Evolutionary conservation across 2,113 vertebrate species (phyloP), one percentile per base, ranked within the genome.

Genomic region (Leucopsar rothschildi): DNA sequence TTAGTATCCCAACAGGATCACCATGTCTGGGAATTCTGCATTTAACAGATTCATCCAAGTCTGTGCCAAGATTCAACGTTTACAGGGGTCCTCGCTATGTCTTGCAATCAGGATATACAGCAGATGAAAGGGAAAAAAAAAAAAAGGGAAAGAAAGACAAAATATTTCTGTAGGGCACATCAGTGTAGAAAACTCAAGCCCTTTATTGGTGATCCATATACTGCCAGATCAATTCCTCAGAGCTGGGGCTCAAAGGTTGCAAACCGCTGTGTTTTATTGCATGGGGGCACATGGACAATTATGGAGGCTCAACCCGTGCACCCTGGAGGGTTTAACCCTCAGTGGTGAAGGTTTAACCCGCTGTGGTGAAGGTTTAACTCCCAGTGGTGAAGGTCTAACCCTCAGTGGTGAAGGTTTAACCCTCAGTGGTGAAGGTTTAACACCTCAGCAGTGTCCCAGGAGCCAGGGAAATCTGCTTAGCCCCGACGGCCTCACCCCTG

Each of bases 231-330:
- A 31, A 29, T 40, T 60, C 29, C 40, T n/a, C 20, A 22, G 1
- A 60, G 29, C 82, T 93, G 76, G 60, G 49, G 42, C 10, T 81
- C 63, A 52, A 39, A 83, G 33, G 29, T 4, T 76, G 69, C 50
- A 68, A 60, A 78, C 23, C 0, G 0, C 29, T 53, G 28, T 1
- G 2, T 55, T 72, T 66, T 42, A 45, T 80, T 21, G 44, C 7
- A 69, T 1, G 4, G n/a, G 47, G 75, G 40, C 28, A 50, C 44
- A 53, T 19, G 42, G 27, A 52, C 40, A 39, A 31, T 2, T 47
- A 50, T 3, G 4, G 78, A 87, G 40, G 55, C 19, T 79, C 4
- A 1, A 50, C 12, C 16, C 0, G 0, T 35, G 25, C 2, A 52
- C 20, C 35, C 42, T 0, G 0, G 40, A 81, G 39, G 44, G 20